Conservation (phyloP, 2,888 invertebrate genomes). For the Hypena proboscidalis region DNA sequence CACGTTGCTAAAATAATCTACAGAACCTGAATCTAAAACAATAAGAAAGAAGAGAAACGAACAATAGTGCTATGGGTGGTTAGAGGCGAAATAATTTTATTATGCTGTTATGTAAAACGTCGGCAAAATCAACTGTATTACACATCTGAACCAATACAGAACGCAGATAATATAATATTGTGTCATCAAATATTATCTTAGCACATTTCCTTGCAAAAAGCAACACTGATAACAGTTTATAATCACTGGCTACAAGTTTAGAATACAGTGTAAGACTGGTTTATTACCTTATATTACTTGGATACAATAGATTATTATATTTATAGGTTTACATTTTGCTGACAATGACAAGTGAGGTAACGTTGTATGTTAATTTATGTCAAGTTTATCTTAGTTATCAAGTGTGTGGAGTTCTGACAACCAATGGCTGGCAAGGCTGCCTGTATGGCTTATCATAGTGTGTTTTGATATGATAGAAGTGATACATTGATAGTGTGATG, state of each 20-base stretch:
- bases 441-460: slow-evolving; percentile 57
- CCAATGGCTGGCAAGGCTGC: slow-evolving; percentile 70
- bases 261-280: slow-evolving; percentile 24
- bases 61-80: too few relatives aligned
- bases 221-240: slow-evolving; percentile 27
- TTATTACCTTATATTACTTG: slow-evolving; percentile 36
- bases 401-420: slow-evolving; percentile 55
- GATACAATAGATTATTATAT: slow-evolving; percentile 53
- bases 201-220: slow-evolving; percentile 23
- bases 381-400: slow-evolving; percentile 79
- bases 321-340: slow-evolving; percentile 62
- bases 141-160: slow-evolving; percentile 15
- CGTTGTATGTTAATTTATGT: slow-evolving; percentile 72
- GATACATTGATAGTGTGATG: slow-evolving; percentile 77
- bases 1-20: slow-evolving; percentile 9
- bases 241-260: slow-evolving; percentile 21
- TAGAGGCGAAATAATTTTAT: too few relatives aligned
- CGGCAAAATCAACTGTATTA: slow-evolving; percentile 12
- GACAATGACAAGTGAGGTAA: slow-evolving; percentile 81
- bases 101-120: slow-evolving; percentile 30
- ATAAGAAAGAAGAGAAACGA: slow-evolving; percentile 1
- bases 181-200: slow-evolving; percentile 26
- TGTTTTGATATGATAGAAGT: slow-evolving; percentile 58
- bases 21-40: too few relatives aligned
- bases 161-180: slow-evolving; percentile 27